Base-by-base conservation (phyloP, 2,113 vertebrate species). In the Blennius ocellaris region DNA sequence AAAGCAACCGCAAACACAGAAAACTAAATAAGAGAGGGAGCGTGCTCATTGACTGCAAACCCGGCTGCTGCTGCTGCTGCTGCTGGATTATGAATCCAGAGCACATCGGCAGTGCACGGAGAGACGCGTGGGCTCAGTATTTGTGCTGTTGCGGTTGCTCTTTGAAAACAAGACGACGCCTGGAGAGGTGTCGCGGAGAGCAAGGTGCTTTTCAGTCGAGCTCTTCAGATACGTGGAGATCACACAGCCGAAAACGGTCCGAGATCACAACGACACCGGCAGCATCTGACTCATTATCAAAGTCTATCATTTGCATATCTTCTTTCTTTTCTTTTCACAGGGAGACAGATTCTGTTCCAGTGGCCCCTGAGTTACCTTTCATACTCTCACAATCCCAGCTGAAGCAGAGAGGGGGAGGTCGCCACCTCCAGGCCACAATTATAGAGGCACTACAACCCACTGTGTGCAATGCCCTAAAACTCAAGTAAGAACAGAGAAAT, bases 201-300 rank as follows among this genome's bases (percentile, higher is more conserved):
- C 52, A 62, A 36, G 66, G n/a, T 11, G 44, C 50, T 9, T 69
- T 11, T 69, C 54, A 61, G 12, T 72, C 50, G 41, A 8, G 16
- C 64, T 64, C 55, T 52, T 68, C 38, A 64, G 10, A 57, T 63
- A 76, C 38, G 65, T 76, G 11, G 39, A 57, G 61, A 83, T 69
- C 53, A 68, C 40, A 68, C 50, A 57, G 56, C 15, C 30, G 47
- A 78, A 37, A 51, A 52, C 37, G 52, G 17, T 43, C 47, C 6
- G 14, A 47, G 40, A 50, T 65, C 69, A 67, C 38, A 69, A 60
- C 64, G 67, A 65, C 7, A 9, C 9, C 21, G 9, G 16, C 0
- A 3, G 36, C 41, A 45, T 15, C 39, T 43, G 21, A 17, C 6
- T 39, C 49, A 15, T 62, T 45, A 41, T 70, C 11, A 62, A 53